Evolutionary conservation across 2,797 vertebrate genomes (phyloP).

Genomic region (Alosa sapidissima): DNA sequence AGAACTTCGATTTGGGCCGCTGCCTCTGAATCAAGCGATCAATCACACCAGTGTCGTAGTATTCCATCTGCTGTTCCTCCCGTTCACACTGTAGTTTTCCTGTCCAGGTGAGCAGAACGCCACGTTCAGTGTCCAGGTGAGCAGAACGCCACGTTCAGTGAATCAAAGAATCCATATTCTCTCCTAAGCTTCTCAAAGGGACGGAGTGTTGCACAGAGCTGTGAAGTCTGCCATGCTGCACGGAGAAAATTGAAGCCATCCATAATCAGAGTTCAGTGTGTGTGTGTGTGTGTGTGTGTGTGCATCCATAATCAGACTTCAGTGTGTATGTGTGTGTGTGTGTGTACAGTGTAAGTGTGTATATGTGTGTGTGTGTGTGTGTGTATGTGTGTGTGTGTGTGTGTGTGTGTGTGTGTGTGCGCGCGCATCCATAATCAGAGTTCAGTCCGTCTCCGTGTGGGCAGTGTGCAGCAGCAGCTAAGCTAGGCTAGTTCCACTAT

Average conservation of each 20-base stretch:
- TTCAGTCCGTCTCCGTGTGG: too few relatives aligned
- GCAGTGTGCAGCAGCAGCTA: too few relatives aligned
- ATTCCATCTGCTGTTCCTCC: constrained; percentile 25
- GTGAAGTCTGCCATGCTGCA: constrained; percentile 1
- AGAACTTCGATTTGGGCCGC: constrained; percentile 1
- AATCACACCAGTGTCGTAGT: constrained; percentile 13
- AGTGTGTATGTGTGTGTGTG: too few relatives aligned
- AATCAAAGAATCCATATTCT: constrained; percentile 15
- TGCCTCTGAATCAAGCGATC: constrained; percentile 39
- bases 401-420: too few relatives aligned
- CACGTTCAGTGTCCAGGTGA: constrained; percentile 4
- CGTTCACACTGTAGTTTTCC: background rate
- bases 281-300: too few relatives aligned
- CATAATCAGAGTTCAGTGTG: background rate
- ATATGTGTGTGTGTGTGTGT: too few relatives aligned
- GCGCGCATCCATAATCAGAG: too few relatives aligned
- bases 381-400: too few relatives aligned
- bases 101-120: constrained; percentile 16
- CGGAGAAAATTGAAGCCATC: constrained; percentile 39
- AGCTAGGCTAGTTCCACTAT: too few relatives aligned
- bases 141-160: constrained; percentile 10
- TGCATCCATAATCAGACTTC: too few relatives aligned
- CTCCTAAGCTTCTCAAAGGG: background rate
- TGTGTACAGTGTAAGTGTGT: too few relatives aligned
- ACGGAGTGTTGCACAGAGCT: background rate